phyloP scores from a whole-genome alignment of 30 jellyfish, hydroid and myxozoan species.

The Chrysaora quinquecirrha region DNA sequence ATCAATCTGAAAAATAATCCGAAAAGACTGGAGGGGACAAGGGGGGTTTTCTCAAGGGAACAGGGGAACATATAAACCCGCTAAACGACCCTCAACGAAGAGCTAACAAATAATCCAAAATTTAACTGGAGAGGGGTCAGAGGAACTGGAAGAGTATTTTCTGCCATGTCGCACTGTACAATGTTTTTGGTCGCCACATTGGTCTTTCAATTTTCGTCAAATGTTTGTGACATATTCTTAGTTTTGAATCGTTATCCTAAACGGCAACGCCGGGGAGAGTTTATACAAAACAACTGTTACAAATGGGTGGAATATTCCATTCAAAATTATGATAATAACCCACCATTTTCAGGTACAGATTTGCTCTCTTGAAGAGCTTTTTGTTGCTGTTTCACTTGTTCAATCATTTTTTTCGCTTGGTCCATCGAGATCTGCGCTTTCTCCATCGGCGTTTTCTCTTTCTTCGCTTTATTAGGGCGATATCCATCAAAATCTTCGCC shows the following conservation, averaged over 20 bases:
- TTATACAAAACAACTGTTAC: not conserved
- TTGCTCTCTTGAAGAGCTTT: slow-evolving; percentile 3
- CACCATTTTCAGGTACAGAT: not conserved
- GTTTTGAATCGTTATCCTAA: not conserved
- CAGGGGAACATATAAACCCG: too few species aligned
- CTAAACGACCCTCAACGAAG: too few species aligned
- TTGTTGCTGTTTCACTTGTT: slow-evolving; percentile 39
- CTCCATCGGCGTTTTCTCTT: slow-evolving; percentile 31
- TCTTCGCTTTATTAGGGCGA: slow-evolving; percentile 43
- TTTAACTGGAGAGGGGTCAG: too few species aligned
- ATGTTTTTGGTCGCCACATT: too few species aligned
- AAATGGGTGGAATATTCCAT: not conserved
- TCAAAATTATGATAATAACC: not conserved
- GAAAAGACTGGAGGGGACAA: too few species aligned
- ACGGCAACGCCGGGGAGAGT: not conserved
- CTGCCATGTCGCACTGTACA: too few species aligned
- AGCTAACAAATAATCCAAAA: too few species aligned
- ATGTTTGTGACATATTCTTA: not conserved
- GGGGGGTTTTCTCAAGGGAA: too few species aligned
- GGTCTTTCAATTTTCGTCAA: not conserved
- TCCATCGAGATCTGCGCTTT: slow-evolving; percentile 58
- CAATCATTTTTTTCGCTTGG: slow-evolving; percentile 59
- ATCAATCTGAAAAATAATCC: too few species aligned
- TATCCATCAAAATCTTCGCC: slow-evolving; percentile 56
- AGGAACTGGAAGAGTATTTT: too few species aligned